Evolutionary conservation across 2,888 invertebrate species (phyloP).

Genomic region (Nephrocerus scutellatus): DNA sequence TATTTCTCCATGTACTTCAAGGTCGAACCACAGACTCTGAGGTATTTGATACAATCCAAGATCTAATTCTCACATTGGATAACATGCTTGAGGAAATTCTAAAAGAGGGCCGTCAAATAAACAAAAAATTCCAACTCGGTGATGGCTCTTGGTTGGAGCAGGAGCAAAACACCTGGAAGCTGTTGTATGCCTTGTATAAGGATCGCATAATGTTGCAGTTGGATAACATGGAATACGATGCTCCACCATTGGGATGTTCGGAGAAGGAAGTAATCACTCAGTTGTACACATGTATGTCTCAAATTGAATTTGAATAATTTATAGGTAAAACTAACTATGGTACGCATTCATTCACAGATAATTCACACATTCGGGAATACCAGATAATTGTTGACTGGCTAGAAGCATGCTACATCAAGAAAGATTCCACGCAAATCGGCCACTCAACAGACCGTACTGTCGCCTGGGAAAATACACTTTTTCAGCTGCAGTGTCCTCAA

Average conservation of each 20-base stretch:
- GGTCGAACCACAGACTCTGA: slow-evolving; percentile 37
- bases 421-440: slow-evolving; percentile 50
- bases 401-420: slow-evolving; percentile 68
- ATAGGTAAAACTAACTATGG: background rate
- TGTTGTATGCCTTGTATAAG: slow-evolving; percentile 72
- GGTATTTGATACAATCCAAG: slow-evolving; percentile 37
- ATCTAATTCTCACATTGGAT: slow-evolving; percentile 26
- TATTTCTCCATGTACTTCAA: slow-evolving; percentile 44
- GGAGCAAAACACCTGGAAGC: slow-evolving; percentile 84
- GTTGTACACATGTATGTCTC: slow-evolving; percentile 46
- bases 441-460: slow-evolving; percentile 76
- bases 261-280: slow-evolving; percentile 49
- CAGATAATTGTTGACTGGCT: slow-evolving; percentile 90
- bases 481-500: slow-evolving; percentile 57
- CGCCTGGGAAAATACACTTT: slow-evolving; percentile 88
- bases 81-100: slow-evolving; percentile 35
- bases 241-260: slow-evolving; percentile 49
- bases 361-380: slow-evolving; percentile 58
- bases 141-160: slow-evolving; percentile 58
- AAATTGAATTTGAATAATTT: background rate
- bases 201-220: slow-evolving; percentile 59
- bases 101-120: slow-evolving; percentile 25
- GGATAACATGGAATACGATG: slow-evolving; percentile 39
- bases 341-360: slow-evolving; percentile 35
- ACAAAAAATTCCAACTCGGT: slow-evolving; percentile 22